Evolutionary conservation across 2,113 vertebrate genomes (phyloP).

Genomic region (Phasianus colchicus): DNA sequence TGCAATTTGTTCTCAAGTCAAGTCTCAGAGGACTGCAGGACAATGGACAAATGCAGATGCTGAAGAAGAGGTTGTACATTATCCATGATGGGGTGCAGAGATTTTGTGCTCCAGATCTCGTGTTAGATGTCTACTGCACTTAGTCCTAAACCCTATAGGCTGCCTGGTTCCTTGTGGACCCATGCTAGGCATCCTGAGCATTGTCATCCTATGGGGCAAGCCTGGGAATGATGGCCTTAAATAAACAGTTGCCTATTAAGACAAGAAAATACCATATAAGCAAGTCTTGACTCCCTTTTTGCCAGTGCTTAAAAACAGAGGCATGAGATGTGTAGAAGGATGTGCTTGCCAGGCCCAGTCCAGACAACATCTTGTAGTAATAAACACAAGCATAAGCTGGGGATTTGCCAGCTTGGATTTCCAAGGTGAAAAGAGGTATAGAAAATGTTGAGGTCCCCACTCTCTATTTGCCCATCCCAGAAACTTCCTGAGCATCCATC

Average conservation of each 20-base stretch:
- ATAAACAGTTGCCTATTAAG: neutral
- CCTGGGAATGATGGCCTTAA: neutral
- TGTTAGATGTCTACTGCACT: accelerated
- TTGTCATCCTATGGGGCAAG: neutral
- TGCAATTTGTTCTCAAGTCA: neutral
- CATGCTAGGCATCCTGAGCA: neutral
- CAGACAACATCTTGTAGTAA: too few species aligned
- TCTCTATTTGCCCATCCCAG: neutral
- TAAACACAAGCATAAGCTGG: neutral
- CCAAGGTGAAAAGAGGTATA: neutral
- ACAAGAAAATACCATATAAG: neutral
- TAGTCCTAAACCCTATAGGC: neutral
- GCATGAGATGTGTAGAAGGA: neutral
- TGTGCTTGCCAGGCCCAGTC: neutral
- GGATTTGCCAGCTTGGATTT: neutral
- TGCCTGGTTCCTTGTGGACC: neutral
- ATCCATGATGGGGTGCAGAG: neutral
- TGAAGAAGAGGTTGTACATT: neutral
- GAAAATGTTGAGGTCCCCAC: neutral
- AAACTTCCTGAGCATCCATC: neutral
- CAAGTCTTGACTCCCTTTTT: neutral
- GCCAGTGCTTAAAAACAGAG: neutral
- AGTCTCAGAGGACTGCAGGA: neutral
- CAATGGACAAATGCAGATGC: neutral
- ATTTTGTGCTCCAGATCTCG: neutral